These are phyloP conservation scores for Thalassoma bifasciatum DNA, from an alignment of 2,113 vertebrate genomes.

Conservation along the genomic window DNA sequence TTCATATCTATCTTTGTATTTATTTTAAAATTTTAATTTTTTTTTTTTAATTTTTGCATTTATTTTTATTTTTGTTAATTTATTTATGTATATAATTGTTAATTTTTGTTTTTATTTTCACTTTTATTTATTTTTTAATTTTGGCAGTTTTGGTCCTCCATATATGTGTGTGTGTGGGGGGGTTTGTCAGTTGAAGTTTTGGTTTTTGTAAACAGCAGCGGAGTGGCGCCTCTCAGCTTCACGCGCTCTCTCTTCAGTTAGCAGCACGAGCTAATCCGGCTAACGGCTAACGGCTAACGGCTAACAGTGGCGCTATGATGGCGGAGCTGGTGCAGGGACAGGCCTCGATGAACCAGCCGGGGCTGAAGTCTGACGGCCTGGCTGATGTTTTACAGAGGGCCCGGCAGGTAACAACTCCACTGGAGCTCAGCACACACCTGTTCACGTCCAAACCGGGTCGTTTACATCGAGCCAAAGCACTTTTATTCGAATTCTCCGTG, in stretches of 20 bases:
- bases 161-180: no score
- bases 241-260: conserved; percentile 46
- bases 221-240: conserved; percentile 48
- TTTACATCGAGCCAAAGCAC: conserved; percentile 64
- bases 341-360: conserved; percentile 89
- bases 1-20: no score
- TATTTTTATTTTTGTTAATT: no score
- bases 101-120: no score
- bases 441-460: conserved; percentile 23
- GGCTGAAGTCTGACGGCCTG: conserved; percentile 91
- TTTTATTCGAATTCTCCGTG: conserved; percentile 68
- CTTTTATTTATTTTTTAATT: no score
- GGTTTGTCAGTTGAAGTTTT: no score
- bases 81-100: no score
- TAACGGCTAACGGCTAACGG: conserved; percentile 71
- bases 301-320: conserved; percentile 84
- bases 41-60: no score
- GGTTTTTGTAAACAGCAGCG: rapidly evolving
- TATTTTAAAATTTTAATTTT: no score
- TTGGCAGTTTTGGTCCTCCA: no score
- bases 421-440: conserved; percentile 17
- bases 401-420: conserved; percentile 87
- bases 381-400: conserved; percentile 92
- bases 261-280: conserved; percentile 66
- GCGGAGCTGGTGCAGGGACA: conserved; percentile 96